Base-by-base conservation (phyloP, 2,888 invertebrate species). In the Drosophila sordidapex region DNA sequence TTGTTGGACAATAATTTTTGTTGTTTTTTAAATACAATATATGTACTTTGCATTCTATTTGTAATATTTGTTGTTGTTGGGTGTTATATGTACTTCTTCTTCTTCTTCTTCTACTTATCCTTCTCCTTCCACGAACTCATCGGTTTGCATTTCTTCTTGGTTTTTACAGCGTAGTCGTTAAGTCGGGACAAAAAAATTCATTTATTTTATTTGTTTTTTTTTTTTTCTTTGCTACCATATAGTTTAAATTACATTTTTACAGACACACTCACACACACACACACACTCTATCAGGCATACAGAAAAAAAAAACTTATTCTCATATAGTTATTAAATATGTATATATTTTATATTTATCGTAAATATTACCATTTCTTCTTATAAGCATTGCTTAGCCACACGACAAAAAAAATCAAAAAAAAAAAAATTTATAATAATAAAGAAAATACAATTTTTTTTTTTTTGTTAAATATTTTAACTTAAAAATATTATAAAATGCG, bases 231-330 rank as follows among this genome's bases (percentile, higher is more conserved):
- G 40, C 72, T 74, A 80, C 90, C n/a, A 36, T 38, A 7, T 85
- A 89, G 75, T 82, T 89, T 85, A 78, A 89, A 88, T 85, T 85
- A 90, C 90, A 85, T 85, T 90, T 85, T 79, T 87, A 86, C 77
- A 76, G 46, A 25, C 48, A 56, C 62, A 60, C 70, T 67, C 84
- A 49, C 67, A 35, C 64, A 48, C 70, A 36, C 18, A 29, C 43
- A 21, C 59, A 56, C 38, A 48, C 54, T 38, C 57, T 38, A 51
- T 65, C 69, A 64, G 36, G 21, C 75, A 58, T 18, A 51, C 67
- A 31, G 49, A 66, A 75, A 84, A 82, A 82, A 82, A 83, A 74
- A 85, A 71, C 63, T 58, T 71, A 84, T 57, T 67, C 67, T 52
- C 36, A 25, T 60, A 66, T 60, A 62, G 68, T 52, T 67, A 75